Evolutionary conservation across 2,797 vertebrate species (phyloP).

Genomic region (Ctenochaetus hawaiiensis): DNA sequence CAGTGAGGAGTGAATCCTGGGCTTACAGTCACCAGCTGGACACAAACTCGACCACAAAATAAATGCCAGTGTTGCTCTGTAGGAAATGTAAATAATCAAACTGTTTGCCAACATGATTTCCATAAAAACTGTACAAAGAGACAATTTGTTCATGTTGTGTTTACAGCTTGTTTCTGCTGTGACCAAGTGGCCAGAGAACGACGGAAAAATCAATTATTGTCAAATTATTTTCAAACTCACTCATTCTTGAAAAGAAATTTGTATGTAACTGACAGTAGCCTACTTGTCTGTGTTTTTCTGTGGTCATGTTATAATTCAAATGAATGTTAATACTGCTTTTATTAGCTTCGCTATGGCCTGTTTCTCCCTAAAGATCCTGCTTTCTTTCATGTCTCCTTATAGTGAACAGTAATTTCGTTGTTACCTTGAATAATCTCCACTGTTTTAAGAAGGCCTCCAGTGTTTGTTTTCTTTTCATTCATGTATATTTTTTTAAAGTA

Average conservation of each 20-base stretch:
- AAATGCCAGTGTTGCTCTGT: background rate
- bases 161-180: background rate
- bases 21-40: too few species aligned
- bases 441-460: background rate
- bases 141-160: background rate
- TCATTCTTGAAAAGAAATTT: background rate
- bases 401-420: background rate
- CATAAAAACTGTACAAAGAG: background rate
- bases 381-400: background rate
- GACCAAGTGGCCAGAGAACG: background rate
- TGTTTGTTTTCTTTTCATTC: background rate
- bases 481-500: too few species aligned
- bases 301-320: background rate
- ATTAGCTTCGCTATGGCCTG: background rate
- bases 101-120: background rate
- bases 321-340: conserved; percentile 1
- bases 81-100: background rate
- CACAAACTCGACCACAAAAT: too few species aligned
- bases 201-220: background rate
- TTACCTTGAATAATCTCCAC: background rate
- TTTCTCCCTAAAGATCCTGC: background rate
- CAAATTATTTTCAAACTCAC: conserved; percentile 7
- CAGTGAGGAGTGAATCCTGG: too few species aligned
- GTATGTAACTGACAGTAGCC: background rate
- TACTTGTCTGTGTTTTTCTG: background rate